phyloP scores from a whole-genome alignment of 1,140 invertebrate genomes.

The Neodiprion fabricii region DNA sequence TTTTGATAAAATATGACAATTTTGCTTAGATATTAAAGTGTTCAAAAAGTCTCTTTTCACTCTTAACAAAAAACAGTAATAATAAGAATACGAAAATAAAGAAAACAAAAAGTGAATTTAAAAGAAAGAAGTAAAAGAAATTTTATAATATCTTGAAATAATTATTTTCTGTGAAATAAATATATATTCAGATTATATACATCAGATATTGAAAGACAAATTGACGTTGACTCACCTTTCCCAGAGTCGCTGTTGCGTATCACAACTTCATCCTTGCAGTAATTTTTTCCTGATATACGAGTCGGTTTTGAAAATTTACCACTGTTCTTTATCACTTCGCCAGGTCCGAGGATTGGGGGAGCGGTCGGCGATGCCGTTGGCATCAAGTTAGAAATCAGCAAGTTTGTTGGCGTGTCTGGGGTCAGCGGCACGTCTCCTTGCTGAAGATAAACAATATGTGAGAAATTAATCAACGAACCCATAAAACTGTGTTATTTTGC shows the following conservation, averaged over 20 bases:
- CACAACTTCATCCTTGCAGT: constrained; percentile 92
- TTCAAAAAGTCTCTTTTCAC: constrained; percentile 11
- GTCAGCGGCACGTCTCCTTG: constrained; percentile 38
- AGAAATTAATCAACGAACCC: too few relatives aligned
- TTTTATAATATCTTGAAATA: too few relatives aligned
- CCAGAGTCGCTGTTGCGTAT: constrained; percentile 93
- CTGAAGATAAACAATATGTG: constrained; percentile 11
- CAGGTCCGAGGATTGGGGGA: constrained; percentile 71
- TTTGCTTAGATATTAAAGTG: background rate
- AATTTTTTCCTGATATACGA: constrained; percentile 88
- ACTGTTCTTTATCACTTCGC: constrained; percentile 85
- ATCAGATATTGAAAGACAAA: too few relatives aligned
- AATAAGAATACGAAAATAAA: too few relatives aligned
- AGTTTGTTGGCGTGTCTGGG: constrained; percentile 50
- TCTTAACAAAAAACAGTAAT: background rate
- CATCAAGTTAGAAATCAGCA: constrained; percentile 42
- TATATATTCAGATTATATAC: too few relatives aligned
- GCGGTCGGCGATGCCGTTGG: constrained; percentile 55
- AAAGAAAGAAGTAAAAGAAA: too few relatives aligned
- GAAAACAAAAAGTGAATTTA: too few relatives aligned
- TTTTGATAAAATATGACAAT: constrained; percentile 9
- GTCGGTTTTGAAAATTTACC: constrained; percentile 89
- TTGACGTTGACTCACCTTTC: constrained; percentile 72
- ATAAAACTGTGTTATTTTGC: too few relatives aligned
- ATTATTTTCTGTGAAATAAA: too few relatives aligned